Percentiles rank a stretch among this genome's conserved stretches.
Evolutionary conservation across 2,888 invertebrate genomes (phyloP).

Genomic region (Philopedon plagiatum): DNA sequence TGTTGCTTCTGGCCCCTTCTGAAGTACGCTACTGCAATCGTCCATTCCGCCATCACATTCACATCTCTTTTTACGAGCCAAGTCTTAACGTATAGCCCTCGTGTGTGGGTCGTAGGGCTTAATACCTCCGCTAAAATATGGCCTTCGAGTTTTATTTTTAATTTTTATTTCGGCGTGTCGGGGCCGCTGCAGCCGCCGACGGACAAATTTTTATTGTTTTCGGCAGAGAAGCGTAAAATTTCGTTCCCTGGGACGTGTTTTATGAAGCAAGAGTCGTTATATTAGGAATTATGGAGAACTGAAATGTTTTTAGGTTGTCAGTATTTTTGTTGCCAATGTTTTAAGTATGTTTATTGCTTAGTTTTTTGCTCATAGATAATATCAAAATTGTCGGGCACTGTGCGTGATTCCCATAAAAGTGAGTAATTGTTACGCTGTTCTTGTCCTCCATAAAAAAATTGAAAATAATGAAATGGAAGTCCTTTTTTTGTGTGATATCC

Average conservation of each 20-base stretch:
- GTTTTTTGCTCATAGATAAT: too few relatives aligned
- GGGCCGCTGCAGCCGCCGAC: not conserved
- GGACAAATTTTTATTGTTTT: conserved; percentile 17
- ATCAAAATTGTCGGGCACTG: too few relatives aligned
- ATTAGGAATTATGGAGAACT: not conserved
- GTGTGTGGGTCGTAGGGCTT: conserved; percentile 19
- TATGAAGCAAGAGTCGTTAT: not conserved
- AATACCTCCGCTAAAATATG: conserved; percentile 12
- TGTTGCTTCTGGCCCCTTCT: too few relatives aligned
- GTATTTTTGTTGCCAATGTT: not conserved
- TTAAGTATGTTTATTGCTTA: not conserved
- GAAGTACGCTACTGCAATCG: not conserved
- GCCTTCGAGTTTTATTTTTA: conserved; percentile 17
- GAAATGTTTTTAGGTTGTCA: not conserved
- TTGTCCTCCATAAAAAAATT: too few relatives aligned
- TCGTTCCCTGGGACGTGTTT: not conserved
- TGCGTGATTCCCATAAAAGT: too few relatives aligned
- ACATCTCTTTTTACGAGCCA: conserved; percentile 4
- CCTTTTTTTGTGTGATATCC: too few relatives aligned
- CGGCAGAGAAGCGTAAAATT: conserved; percentile 10
- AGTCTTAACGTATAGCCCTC: conserved; percentile 9
- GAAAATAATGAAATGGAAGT: too few relatives aligned
- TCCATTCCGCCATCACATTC: not conserved
- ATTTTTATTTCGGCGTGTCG: conserved; percentile 17
- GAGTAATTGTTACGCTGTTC: too few relatives aligned